A percentile compares a stretch with the other conserved stretches of the same genome.
Conservation (phyloP, 2,888 invertebrate genomes). For the Pandemis heparana region DNA sequence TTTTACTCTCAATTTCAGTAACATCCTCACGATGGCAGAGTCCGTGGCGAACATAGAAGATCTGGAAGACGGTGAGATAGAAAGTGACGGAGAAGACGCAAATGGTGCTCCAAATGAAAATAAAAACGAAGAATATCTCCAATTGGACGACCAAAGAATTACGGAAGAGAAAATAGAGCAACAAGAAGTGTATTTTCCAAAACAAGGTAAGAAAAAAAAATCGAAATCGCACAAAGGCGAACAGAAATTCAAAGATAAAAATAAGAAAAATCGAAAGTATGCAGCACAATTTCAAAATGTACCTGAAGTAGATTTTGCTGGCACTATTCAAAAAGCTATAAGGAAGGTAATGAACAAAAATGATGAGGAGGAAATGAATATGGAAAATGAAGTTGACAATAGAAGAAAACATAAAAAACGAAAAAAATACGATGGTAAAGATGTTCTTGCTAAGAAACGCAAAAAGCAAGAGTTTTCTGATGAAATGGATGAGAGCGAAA, state of each 20-base stretch:
- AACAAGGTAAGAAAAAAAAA: constrained; percentile 84
- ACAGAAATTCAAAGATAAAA: constrained; percentile 81
- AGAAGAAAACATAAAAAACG: constrained; percentile 84
- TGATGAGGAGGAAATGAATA: constrained; percentile 75
- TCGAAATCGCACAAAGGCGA: constrained; percentile 79
- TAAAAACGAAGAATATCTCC: constrained; percentile 55
- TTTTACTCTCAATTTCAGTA: constrained; percentile 70
- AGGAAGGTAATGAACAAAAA: constrained; percentile 91
- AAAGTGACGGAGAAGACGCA: constrained; percentile 85
- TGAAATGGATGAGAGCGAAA: constrained; percentile 91
- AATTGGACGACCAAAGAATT: constrained; percentile 50
- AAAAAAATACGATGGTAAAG: constrained; percentile 85
- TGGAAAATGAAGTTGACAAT: constrained; percentile 80
- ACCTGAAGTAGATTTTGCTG: constrained; percentile 90
- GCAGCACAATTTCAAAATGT: constrained; percentile 50
- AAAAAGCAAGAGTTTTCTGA: constrained; percentile 84
- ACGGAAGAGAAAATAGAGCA: constrained; percentile 62
- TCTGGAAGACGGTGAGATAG: constrained; percentile 95
- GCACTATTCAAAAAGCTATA: constrained; percentile 92
- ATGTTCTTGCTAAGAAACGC: constrained; percentile 85
- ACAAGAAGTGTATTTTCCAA: constrained; percentile 69
- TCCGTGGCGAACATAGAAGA: constrained; percentile 81
- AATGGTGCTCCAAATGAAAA: constrained; percentile 59
- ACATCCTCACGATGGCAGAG: constrained; percentile 70
- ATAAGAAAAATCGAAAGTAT: constrained; percentile 80